Evolutionary conservation across 2,888 invertebrate genomes (phyloP).

Genomic region (Seladonia tumulorum): DNA sequence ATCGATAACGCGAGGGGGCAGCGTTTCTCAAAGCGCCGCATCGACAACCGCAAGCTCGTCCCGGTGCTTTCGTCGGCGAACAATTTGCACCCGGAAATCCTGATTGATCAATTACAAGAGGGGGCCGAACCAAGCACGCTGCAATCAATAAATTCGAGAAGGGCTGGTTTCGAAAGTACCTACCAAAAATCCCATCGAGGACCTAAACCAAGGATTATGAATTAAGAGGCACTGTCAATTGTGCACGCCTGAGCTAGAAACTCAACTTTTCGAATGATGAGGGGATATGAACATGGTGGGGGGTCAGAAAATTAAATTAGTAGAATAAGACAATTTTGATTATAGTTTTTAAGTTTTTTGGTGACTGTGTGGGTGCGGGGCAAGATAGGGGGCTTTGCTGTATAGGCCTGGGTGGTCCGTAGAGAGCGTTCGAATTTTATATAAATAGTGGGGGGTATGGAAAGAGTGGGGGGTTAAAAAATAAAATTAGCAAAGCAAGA

Average conservation of each 20-base stretch:
- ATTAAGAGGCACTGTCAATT: too few relatives aligned
- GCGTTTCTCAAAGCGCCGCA: constrained; percentile 71
- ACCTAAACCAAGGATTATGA: too few relatives aligned
- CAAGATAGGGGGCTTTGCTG: too few relatives aligned
- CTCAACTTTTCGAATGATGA: neutral
- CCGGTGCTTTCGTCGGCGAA: constrained; percentile 8
- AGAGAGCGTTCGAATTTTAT: too few relatives aligned
- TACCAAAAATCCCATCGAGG: too few relatives aligned
- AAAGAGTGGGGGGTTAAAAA: neutral
- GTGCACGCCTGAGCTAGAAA: too few relatives aligned
- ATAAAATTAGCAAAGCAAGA: neutral
- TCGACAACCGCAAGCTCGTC: constrained; percentile 39
- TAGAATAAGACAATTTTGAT: too few relatives aligned
- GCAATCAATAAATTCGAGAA: neutral
- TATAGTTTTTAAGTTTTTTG: too few relatives aligned
- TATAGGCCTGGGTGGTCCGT: too few relatives aligned
- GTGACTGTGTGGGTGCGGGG: too few relatives aligned
- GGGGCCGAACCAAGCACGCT: neutral
- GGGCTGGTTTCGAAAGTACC: neutral
- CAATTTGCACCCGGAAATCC: neutral
- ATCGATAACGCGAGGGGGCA: constrained; percentile 78
- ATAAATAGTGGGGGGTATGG: too few relatives aligned
- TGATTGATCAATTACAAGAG: neutral
- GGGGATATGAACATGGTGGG: neutral
- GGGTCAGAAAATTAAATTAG: too few relatives aligned